A percentile compares a stretch with the other conserved stretches of the same genome.
Conservation (phyloP, 2,888 invertebrate species). For the Spialia ferax region DNA sequence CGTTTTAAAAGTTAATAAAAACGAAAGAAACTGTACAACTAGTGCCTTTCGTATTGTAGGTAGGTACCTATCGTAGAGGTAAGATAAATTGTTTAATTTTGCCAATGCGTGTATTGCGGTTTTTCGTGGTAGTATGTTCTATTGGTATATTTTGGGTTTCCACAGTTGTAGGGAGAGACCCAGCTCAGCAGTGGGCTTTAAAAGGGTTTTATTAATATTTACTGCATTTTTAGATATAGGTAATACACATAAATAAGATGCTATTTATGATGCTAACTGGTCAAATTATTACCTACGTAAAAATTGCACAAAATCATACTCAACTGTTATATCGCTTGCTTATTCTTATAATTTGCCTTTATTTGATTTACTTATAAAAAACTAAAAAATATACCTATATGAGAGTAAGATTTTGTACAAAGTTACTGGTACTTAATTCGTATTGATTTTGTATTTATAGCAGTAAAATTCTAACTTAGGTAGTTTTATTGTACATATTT, state of each 20-base stretch:
- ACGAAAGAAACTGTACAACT: too few species aligned
- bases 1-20: too few species aligned
- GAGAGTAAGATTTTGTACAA: slow-evolving; percentile 1
- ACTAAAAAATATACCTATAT: too few species aligned
- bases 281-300: background rate
- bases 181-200: too few species aligned
- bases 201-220: background rate
- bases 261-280: background rate
- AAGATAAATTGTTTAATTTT: background rate
- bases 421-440: too few species aligned
- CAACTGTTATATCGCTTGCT: background rate
- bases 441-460: background rate
- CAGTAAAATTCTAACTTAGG: background rate
- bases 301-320: slow-evolving; percentile 1
- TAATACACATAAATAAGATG: background rate
- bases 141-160: too few species aligned
- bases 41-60: too few species aligned
- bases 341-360: too few species aligned
- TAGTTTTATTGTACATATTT: slow-evolving; percentile 42
- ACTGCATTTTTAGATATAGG: background rate
- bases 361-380: too few species aligned
- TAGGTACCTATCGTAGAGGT: background rate
- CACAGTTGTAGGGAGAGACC: too few species aligned
- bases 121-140: too few species aligned
- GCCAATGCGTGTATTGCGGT: background rate